phyloP scores from a whole-genome alignment of 2,113 vertebrate species.

The Cynopterus brachyotis region DNA sequence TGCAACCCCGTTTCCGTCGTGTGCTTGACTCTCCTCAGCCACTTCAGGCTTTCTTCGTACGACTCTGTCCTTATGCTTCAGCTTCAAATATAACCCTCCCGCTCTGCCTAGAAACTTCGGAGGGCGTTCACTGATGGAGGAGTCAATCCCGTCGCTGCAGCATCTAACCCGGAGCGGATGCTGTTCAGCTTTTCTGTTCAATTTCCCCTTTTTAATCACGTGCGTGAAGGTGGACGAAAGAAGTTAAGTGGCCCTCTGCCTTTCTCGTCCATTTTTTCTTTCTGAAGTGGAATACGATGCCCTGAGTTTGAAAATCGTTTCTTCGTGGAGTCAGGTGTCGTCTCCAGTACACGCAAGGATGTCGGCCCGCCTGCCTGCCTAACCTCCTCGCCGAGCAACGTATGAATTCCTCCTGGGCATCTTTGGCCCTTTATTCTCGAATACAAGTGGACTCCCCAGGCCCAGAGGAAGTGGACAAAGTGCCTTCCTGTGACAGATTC shows the following conservation, averaged over 20 bases:
- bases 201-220: slow-evolving; percentile 37
- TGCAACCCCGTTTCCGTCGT: neutral
- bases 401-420: neutral
- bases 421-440: neutral
- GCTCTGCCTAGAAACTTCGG: slow-evolving; percentile 33
- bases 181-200: too few species aligned
- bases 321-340: neutral
- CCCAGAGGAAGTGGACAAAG: neutral
- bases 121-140: slow-evolving; percentile 22
- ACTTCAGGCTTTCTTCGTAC: neutral
- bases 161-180: too few species aligned
- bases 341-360: neutral
- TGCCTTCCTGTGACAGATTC: neutral
- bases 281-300: neutral
- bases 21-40: slow-evolving; percentile 42
- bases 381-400: neutral
- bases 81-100: slow-evolving; percentile 51
- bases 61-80: neutral
- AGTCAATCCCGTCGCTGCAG: slow-evolving; percentile 36
- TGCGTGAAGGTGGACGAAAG: neutral
- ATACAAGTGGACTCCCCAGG: neutral
- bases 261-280: slow-evolving; percentile 27
- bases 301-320: neutral
- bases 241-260: neutral
- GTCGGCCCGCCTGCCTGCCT: neutral